Percentiles rank a stretch among this genome's conserved stretches.
Conservation (phyloP, 2,113 vertebrate genomes). For the Protobothrops mucrosquamatus region DNA sequence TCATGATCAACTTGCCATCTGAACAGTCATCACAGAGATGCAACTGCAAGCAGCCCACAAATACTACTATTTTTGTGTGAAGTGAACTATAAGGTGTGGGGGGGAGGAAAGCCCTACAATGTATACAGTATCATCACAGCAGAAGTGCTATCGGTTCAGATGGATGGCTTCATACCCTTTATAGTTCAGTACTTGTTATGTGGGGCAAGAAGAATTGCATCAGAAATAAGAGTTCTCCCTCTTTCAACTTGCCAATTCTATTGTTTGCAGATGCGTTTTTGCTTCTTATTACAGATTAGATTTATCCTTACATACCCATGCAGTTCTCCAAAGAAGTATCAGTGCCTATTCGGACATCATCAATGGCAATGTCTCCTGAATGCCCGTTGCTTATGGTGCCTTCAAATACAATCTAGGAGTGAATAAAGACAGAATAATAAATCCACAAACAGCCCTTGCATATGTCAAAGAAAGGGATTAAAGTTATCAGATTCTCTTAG, state of each 20-base stretch:
- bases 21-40: neutral
- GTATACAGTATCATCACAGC: neutral
- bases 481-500: constrained; percentile 33
- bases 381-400: constrained; percentile 85
- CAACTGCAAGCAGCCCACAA: neutral
- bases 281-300: constrained; percentile 1
- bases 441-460: neutral
- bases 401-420: constrained; percentile 88
- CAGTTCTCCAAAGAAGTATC: constrained; percentile 87
- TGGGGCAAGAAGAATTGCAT: neutral
- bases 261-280: neutral
- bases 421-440: constrained; percentile 35
- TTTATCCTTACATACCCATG: constrained; percentile 79
- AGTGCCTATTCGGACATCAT: constrained; percentile 90
- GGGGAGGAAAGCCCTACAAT: neutral
- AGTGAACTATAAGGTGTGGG: neutral
- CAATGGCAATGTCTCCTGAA: constrained; percentile 86
- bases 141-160: too few relatives aligned
- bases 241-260: neutral
- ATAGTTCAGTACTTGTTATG: neutral
- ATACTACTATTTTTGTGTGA: neutral
- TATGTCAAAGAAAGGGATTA: neutral
- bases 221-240: neutral
- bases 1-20: neutral
- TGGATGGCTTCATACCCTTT: neutral